These are phyloP conservation scores for Emydoidea blandingii DNA, from an alignment of 2,797 vertebrate genomes.

Conservation along the genomic window DNA sequence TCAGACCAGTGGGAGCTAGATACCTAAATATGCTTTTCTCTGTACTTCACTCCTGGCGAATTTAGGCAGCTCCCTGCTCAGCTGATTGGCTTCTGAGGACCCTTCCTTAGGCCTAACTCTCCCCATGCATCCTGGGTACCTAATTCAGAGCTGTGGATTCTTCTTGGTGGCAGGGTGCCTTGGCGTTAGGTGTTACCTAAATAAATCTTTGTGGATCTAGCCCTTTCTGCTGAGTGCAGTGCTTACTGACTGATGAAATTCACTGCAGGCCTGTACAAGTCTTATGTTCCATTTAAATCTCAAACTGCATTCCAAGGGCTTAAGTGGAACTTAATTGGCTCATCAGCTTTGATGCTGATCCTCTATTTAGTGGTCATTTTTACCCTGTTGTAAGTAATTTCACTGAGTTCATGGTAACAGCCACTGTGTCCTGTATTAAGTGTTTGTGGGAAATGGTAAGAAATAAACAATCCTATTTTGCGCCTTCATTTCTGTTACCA, in stretches of 20 bases:
- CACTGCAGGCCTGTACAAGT: neutral
- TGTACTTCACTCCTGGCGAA: neutral
- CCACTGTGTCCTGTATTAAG: conserved; percentile 7
- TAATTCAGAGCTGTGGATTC: neutral
- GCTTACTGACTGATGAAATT: neutral
- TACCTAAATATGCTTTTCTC: neutral
- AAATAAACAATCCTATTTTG: conserved; percentile 54
- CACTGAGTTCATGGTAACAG: conserved; percentile 37
- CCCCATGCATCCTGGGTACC: neutral
- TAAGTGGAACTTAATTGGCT: neutral
- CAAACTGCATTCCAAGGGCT: neutral
- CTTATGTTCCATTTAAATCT: neutral
- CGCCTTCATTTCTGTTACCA: conserved; percentile 41
- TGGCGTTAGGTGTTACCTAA: neutral
- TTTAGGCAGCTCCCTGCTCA: neutral
- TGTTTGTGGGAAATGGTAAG: conserved; percentile 51
- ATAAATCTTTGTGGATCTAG: neutral
- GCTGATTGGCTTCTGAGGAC: neutral
- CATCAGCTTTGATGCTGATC: conserved; percentile 21
- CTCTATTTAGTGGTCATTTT: neutral
- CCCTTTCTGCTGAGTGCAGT: neutral
- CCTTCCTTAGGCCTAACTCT: neutral
- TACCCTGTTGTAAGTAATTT: conserved; percentile 20
- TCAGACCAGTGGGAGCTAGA: neutral
- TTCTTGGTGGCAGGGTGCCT: neutral